Evolutionary conservation across 2,113 vertebrate genomes (phyloP), one percentile per base, ranked within the genome.

Genomic region (Lamprologus callipterus): DNA sequence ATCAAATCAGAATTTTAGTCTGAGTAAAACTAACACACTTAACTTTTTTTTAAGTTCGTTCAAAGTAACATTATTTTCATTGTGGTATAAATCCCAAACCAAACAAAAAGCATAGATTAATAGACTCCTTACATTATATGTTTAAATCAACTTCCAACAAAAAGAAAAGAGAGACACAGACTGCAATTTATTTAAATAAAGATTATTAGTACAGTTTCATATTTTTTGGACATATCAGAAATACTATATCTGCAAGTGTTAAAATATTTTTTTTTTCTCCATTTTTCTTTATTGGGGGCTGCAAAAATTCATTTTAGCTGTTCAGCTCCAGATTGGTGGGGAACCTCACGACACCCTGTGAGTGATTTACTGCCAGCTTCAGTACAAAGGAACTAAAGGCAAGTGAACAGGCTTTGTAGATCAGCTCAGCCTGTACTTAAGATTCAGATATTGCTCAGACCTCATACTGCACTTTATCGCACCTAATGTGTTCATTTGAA

Each of bases 41-140:
- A n/a, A n/a, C n/a, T n/a, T 35, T 35, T 35, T 16, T 33, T 3
- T 0, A 35, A n/a, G 17, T 63, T 35, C 0, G 31, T n/a, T 63
- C 9, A 63, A n/a, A 63, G 17, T 35, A 63, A 35, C 17, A 12
- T 63, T n/a, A 12, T n/a, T 35, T 63, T 63, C 9, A 63, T 63
- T n/a, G 58, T 35, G 17, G 17, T 17, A 28, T 47, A 47, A 75
- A 49, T 17, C 14, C 70, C 10, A 47, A 75, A 70, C 12, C n/a
- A 42, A 70, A 40, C 65, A 35, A 2, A 70, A 70, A 9, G 65
- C n/a, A 16, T 9, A 23, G 45, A 28, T 47, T 75, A 49, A 7
- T 17, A 31, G 6, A 19, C 23, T 49, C 40, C 16, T 75, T 10
- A 7, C 11, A 70, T 4, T 70, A 23, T 23, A 49, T 19, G 23